Evolutionary conservation across 2,797 vertebrate genomes (phyloP), one percentile per base, ranked within the genome.

Genomic region (Forpus xanthops): DNA sequence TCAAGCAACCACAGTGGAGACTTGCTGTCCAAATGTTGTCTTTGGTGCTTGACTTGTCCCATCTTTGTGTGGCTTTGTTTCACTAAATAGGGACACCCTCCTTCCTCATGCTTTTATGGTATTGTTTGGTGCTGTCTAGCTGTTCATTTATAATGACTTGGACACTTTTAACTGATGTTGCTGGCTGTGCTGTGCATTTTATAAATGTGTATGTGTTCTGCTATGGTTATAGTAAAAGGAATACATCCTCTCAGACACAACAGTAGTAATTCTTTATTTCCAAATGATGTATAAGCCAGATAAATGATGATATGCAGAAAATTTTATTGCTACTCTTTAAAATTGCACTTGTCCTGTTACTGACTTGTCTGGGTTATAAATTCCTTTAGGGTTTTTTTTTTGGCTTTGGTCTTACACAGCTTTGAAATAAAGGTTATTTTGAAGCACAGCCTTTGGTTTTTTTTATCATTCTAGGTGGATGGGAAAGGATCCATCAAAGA

Each of bases 401-500:
- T 74, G 24, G 3, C 18, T 80, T 83, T 87, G 58, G 19, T 92
- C 8, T 95, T 70, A 15, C 0, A 5, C 8, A 60, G 4, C 60
- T 85, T 84, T 77, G 56, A 85, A 83, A 55, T 77, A 39, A 60
- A 55, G 10, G 13, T 61, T 92, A 49, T 44, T 50, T 77, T 77
- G n/a, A 42, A 37, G 85, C 82, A 65, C 31, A n/a, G 14, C 5
- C 23, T 45, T 85, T 37, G 2, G 9, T 65, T 31, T 79, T 82
- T 11, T 85, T 64, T 71, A 50, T 93, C 86, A 35, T 87, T 75
- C 15, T 94, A 99, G 99, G 99, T 99, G 98, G 99, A 99, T 95
- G 99, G 99, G 27, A 99, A 99, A 80, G 99, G 99, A 58, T 98
- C 99, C 41, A 98, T 99, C 95, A 99, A 99, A 98, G 99, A 99